Percentiles rank a stretch among this genome's conserved stretches.
These are phyloP conservation scores for Ammodramus savannarum DNA, from an alignment of 2,113 vertebrate species.

Conservation along the genomic window DNA sequence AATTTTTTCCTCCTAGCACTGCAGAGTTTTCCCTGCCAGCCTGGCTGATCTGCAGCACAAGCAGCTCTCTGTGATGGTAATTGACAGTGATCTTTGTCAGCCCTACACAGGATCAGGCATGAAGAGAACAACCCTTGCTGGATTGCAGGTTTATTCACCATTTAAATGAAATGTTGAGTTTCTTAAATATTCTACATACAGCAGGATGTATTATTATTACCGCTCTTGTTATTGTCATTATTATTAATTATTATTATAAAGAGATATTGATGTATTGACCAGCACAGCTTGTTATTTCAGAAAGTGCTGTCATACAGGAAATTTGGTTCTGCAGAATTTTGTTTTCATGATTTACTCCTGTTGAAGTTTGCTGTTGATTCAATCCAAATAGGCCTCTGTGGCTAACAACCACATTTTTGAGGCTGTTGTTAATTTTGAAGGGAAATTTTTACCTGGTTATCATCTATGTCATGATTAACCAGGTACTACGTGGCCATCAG, in stretches of 20 bases:
- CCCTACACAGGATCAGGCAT: not conserved
- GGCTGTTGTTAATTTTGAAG: not conserved
- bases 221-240: not conserved
- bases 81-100: not conserved
- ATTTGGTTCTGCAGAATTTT: not conserved
- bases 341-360: not conserved
- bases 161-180: not conserved
- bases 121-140: not conserved
- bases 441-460: not conserved
- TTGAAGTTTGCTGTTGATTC: not conserved
- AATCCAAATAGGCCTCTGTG: not conserved
- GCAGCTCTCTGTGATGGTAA: not conserved
- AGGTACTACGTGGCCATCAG: not conserved
- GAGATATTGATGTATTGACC: not conserved
- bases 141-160: not conserved
- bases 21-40: not conserved
- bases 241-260: not conserved
- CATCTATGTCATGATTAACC: not conserved
- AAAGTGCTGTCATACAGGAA: not conserved
- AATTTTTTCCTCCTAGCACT: not conserved
- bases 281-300: not conserved
- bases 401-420: not conserved
- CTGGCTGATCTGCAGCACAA: not conserved
- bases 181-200: not conserved
- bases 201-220: not conserved